Percentiles rank a stretch among this genome's conserved stretches.
These are phyloP conservation scores for Polylopha cassiicola DNA, from an alignment of 2,888 invertebrate species.

Conservation along the genomic window DNA sequence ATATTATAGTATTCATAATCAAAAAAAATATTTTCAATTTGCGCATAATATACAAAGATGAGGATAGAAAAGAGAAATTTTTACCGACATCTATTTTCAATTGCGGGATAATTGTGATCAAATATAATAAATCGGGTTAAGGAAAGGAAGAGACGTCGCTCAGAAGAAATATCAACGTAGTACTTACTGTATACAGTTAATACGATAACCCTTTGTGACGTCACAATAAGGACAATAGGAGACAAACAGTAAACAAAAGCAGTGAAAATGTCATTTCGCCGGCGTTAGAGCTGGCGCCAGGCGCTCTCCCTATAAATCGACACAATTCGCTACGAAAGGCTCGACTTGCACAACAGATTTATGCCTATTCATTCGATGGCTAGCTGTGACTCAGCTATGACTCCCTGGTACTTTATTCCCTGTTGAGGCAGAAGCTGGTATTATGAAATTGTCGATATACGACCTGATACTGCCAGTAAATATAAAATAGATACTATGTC, in stretches of 20 bases:
- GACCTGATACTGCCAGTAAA: not conserved
- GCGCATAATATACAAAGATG: too few relatives aligned
- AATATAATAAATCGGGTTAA: too few relatives aligned
- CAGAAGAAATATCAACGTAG: too few relatives aligned
- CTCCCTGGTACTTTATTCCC: constrained; percentile 25
- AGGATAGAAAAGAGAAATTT: too few relatives aligned
- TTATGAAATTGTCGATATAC: constrained; percentile 19
- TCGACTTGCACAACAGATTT: constrained; percentile 26
- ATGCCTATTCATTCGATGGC: constrained; percentile 16
- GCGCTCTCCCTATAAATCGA: constrained; percentile 25
- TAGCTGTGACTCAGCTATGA: constrained; percentile 29
- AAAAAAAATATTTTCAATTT: too few relatives aligned
- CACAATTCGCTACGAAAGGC: constrained; percentile 21
- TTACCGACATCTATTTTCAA: too few relatives aligned
- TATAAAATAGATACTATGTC: too few relatives aligned
- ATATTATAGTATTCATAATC: too few relatives aligned
- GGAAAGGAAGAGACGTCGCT: too few relatives aligned
- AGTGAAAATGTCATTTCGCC: constrained; percentile 8
- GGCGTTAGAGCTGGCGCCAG: constrained; percentile 25
- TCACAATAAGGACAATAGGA: constrained; percentile 1
- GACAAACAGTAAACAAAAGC: constrained; percentile 9
- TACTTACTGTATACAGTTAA: too few relatives aligned
- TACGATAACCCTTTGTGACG: too few relatives aligned
- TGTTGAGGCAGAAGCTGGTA: constrained; percentile 19
- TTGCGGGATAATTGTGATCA: too few relatives aligned